These are phyloP conservation scores for Pteropus alecto DNA, from an alignment of 2,113 vertebrate genomes.

Conservation along the genomic window DNA sequence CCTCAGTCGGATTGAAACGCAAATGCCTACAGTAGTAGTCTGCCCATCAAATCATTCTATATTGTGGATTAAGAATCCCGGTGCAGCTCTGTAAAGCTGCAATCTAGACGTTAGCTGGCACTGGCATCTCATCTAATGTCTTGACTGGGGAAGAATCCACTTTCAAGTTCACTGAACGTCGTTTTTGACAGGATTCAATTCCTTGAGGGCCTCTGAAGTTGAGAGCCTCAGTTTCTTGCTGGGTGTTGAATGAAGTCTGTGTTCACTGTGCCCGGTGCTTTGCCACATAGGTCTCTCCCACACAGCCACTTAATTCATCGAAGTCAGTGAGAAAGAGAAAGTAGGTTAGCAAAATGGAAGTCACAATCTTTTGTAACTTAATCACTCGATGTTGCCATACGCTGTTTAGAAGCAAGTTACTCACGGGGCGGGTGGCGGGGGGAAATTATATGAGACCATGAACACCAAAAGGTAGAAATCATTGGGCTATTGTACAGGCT, in stretches of 20 bases:
- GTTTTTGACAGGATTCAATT: neutral
- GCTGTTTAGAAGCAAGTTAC: neutral
- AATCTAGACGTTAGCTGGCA: neutral
- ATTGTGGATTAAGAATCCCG: neutral
- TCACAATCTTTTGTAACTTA: neutral
- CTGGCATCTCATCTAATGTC: neutral
- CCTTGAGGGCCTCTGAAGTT: neutral
- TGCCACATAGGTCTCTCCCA: neutral
- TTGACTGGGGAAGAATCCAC: neutral
- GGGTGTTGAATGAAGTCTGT: neutral
- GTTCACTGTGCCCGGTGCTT: no score
- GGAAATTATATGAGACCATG: neutral
- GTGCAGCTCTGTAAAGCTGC: neutral
- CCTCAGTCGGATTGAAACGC: neutral
- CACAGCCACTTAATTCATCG: neutral
- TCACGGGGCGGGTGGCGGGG: neutral
- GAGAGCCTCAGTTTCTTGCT: neutral
- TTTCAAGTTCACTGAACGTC: neutral
- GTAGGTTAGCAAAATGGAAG: neutral
- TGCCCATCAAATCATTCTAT: neutral
- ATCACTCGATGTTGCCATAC: neutral
- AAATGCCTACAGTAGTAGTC: neutral
- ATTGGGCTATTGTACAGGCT: neutral
- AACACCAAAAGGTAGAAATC: neutral
- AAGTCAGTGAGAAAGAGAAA: neutral